Base-by-base conservation (phyloP, 2,113 vertebrate genomes). In the Ondatra zibethicus region DNA sequence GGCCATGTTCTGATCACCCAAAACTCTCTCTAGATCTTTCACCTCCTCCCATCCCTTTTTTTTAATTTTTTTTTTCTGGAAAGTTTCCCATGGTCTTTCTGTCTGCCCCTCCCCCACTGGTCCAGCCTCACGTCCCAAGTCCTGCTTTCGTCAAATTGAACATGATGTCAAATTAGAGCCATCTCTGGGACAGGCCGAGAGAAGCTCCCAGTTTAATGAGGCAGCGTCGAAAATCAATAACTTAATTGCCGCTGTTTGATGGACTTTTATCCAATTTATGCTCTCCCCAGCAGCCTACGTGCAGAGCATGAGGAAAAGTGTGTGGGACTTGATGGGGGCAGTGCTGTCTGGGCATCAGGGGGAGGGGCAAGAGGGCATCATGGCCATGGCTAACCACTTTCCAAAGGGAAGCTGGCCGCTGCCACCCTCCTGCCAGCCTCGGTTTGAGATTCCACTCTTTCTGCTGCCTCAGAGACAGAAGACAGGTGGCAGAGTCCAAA, bases 211-310 rank as follows among this genome's bases (percentile, higher is more conserved):
- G 98, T 98, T 98, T 99, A 99, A 99, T 98, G 98, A 99, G 98
- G 97, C 98, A 97, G 97, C n/a, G 92, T 96, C 97, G 92, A 98
- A 98, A 98, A 99, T 99, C 99, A 98, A 99, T 99, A 98, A 98
- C 98, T 98, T 98, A 98, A 98, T 98, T 98, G 98, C 98, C 97
- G 95, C 95, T 94, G 68, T 98, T 98, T 98, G 98, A 98, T 98
- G 98, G 98, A 98, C 98, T 98, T 98, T 98, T 98, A 98, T 98
- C 98, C 98, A 98, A 98, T 99, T 98, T 98, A 97, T 98, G 97
- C 97, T 98, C 91, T 97, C 98, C 93, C 96, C 97, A 95, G 96
- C 97, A 98, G 96, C 93, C 91, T 98, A 98, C 96, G 97, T 98
- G 98, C 98, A 0, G 94, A 93, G 98, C 98, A 98, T 98, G 96